phyloP scores from a whole-genome alignment of 1,140 invertebrate species.

The Zaprionus davidi region DNA sequence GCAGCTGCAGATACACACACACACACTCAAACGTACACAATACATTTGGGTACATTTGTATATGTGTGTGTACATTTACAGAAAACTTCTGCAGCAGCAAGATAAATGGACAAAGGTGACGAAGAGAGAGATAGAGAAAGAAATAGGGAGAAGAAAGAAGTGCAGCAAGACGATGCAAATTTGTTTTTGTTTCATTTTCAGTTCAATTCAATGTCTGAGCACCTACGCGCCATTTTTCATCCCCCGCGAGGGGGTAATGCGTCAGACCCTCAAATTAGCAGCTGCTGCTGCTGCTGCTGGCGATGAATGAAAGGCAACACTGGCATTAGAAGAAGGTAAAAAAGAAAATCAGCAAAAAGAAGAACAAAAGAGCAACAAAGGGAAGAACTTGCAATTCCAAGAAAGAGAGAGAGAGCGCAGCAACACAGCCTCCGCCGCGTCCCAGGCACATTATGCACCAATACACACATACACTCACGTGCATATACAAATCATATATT shows the following conservation, averaged over 20 bases:
- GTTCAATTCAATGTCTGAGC: constrained; percentile 27
- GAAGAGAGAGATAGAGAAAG: background rate
- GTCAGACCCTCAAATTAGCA: constrained; percentile 55
- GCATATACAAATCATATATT: constrained; percentile 1
- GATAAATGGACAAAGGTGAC: constrained; percentile 5
- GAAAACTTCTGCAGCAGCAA: constrained; percentile 8
- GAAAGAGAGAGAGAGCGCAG: background rate
- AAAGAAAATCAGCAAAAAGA: constrained; percentile 1
- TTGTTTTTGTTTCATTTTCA: constrained; percentile 1
- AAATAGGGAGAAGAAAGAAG: background rate
- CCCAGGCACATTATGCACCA: constrained; percentile 2
- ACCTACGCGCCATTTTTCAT: background rate
- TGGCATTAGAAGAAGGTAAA: constrained; percentile 2
- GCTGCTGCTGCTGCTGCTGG: constrained; percentile 29
- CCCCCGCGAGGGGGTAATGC: constrained; percentile 38
- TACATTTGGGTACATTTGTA: background rate
- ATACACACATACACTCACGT: background rate
- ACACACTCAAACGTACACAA: constrained; percentile 6
- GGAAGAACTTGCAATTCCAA: background rate
- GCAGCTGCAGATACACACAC: constrained; percentile 47
- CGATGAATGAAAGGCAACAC: constrained; percentile 62
- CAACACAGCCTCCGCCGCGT: background rate
- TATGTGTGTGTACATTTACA: background rate
- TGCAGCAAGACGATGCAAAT: background rate
- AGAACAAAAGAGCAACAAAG: constrained; percentile 2